Evolutionary conservation across 2,888 invertebrate genomes (phyloP).

Genomic region (Sminthurides aquaticus): DNA sequence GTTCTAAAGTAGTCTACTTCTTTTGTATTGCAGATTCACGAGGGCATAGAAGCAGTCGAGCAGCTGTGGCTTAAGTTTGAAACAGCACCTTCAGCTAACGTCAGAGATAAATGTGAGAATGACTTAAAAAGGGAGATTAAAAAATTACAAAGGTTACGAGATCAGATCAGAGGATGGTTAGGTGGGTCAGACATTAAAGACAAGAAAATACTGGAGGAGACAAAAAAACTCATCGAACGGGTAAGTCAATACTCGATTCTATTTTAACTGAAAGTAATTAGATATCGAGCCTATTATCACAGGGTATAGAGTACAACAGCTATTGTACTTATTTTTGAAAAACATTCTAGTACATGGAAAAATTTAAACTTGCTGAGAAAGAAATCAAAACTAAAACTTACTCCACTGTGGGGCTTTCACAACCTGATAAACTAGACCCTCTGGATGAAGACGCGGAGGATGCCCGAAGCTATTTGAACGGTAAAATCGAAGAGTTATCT

Average conservation of each 20-base stretch:
- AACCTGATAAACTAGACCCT: background rate
- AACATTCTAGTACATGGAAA: slow-evolving; percentile 9
- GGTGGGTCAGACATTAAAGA: background rate
- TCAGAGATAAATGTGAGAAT: background rate
- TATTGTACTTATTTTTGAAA: background rate
- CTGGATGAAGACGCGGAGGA: slow-evolving; percentile 7
- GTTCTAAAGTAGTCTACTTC: background rate
- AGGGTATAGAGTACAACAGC: no score
- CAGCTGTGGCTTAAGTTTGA: background rate
- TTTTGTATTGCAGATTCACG: background rate
- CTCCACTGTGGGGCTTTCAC: background rate
- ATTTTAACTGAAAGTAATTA: background rate
- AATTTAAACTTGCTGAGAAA: background rate
- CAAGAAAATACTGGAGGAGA: background rate
- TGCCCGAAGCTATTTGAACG: background rate
- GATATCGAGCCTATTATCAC: no score
- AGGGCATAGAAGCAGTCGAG: background rate
- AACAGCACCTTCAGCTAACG: background rate
- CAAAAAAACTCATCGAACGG: background rate
- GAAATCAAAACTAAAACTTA: slow-evolving; percentile 9
- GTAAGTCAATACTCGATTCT: background rate
- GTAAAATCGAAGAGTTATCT: background rate
- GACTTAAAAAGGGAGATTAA: slow-evolving; percentile 10
- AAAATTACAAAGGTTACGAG: slow-evolving; percentile 8
- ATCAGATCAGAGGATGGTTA: slow-evolving; percentile 1